These are phyloP conservation scores for Syrphus vitripennis DNA, from an alignment of 2,888 invertebrate genomes.

Conservation along the genomic window DNA sequence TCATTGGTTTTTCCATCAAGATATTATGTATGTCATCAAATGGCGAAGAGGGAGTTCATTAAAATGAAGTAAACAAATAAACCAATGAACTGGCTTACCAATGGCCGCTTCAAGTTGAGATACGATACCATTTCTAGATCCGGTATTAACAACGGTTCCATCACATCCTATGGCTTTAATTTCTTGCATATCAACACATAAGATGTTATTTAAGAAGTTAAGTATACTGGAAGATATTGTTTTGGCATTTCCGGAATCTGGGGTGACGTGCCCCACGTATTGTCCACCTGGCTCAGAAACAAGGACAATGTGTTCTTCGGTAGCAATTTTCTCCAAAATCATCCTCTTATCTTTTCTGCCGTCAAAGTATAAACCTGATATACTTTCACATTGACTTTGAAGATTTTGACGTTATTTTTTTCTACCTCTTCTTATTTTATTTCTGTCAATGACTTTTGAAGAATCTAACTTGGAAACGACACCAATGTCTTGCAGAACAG, in stretches of 20 bases:
- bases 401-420: neutral
- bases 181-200: neutral
- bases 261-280: neutral
- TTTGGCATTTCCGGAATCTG: neutral
- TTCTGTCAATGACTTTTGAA: constrained; percentile 4
- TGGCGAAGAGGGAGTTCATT: neutral
- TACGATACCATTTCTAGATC: neutral
- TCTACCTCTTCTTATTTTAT: neutral
- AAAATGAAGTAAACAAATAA: neutral
- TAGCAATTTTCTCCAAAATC: too few species aligned
- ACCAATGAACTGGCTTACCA: neutral
- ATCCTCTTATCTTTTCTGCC: too few species aligned
- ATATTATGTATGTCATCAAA: neutral
- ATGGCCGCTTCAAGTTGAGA: neutral
- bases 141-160: neutral
- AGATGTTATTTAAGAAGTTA: neutral
- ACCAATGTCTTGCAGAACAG: neutral
- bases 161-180: neutral
- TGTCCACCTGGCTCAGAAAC: neutral
- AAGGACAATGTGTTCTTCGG: neutral
- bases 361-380: neutral
- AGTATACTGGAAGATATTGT: neutral
- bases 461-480: neutral
- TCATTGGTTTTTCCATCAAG: neutral
- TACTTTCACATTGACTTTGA: neutral